Conservation (phyloP, 2,888 invertebrate genomes). For the Lydus trimaculatus region DNA sequence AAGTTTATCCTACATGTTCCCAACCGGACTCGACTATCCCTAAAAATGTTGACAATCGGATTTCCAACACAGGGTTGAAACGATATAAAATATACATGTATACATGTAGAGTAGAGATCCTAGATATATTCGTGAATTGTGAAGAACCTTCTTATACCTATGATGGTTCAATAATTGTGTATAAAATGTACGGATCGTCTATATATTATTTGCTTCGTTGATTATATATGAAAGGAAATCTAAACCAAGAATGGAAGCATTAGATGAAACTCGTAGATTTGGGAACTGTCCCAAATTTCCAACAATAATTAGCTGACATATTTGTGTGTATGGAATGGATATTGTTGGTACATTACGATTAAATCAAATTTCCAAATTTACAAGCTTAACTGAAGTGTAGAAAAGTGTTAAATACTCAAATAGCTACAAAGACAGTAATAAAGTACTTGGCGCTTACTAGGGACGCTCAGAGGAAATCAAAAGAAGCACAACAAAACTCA, state of each 20-base stretch:
- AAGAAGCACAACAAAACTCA: too few species aligned
- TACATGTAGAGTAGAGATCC: too few species aligned
- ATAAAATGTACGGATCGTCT: not conserved
- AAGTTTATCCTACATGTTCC: not conserved
- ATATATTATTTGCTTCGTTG: not conserved
- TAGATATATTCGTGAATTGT: too few species aligned
- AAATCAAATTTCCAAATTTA: too few species aligned
- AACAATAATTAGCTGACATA: not conserved
- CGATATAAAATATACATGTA: not conserved
- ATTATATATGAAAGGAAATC: not conserved
- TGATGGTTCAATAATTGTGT: not conserved
- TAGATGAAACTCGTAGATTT: not conserved
- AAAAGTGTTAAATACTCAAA: too few species aligned
- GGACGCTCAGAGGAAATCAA: too few species aligned
- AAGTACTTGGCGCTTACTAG: too few species aligned
- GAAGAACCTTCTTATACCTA: too few species aligned
- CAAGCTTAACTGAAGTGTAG: too few species aligned
- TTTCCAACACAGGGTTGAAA: not conserved
- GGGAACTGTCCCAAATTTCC: not conserved
- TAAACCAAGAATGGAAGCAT: not conserved
- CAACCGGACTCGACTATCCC: not conserved
- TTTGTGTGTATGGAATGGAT: not conserved
- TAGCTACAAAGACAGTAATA: too few species aligned
- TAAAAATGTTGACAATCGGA: not conserved
- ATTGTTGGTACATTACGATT: too few species aligned